Percentiles rank a stretch among this genome's conserved stretches.
phyloP scores from a whole-genome alignment of 2,113 vertebrate genomes.

The Silurus asotus region DNA sequence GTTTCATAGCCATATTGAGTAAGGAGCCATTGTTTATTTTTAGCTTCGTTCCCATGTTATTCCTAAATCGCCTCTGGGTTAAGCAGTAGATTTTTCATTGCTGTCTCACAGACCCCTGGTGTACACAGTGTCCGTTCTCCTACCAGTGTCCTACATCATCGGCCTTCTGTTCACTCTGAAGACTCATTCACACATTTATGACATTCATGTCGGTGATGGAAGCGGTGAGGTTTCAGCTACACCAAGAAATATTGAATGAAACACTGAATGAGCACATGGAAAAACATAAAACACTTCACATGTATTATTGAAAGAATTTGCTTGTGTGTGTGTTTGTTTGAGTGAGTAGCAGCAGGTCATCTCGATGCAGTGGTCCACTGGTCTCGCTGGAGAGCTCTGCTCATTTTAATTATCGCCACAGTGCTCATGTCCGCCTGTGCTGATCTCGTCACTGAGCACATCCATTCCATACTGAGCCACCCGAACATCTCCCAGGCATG shows the following conservation, averaged over 20 bases:
- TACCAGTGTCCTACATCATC: conserved; percentile 77
- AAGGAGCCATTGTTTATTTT: conserved; percentile 61
- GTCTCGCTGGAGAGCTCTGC: conserved; percentile 79
- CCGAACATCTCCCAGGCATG: conserved; percentile 81
- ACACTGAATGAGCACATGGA: not conserved
- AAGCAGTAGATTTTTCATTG: not conserved
- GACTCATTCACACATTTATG: conserved; percentile 83
- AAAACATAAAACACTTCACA: not conserved
- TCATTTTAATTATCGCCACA: conserved; percentile 83
- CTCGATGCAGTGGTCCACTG: conserved; percentile 75
- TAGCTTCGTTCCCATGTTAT: not conserved
- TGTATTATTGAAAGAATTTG: not conserved
- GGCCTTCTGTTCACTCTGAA: conserved; percentile 86
- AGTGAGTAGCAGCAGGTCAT: conserved; percentile 58
- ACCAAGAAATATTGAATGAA: not conserved
- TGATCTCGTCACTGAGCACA: conserved; percentile 82
- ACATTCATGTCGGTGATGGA: conserved; percentile 77
- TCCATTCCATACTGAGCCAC: conserved; percentile 82
- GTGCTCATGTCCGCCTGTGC: conserved; percentile 84
- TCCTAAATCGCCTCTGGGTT: not conserved
- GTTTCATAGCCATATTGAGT: conserved; percentile 84
- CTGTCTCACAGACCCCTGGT: conserved; percentile 73
- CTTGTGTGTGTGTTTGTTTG: conserved; percentile 24
- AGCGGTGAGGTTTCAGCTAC: conserved; percentile 68
- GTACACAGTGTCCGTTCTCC: conserved; percentile 73